Evolutionary conservation across 2,797 vertebrate species (phyloP).

Genomic region (Sebastes hubbsi): DNA sequence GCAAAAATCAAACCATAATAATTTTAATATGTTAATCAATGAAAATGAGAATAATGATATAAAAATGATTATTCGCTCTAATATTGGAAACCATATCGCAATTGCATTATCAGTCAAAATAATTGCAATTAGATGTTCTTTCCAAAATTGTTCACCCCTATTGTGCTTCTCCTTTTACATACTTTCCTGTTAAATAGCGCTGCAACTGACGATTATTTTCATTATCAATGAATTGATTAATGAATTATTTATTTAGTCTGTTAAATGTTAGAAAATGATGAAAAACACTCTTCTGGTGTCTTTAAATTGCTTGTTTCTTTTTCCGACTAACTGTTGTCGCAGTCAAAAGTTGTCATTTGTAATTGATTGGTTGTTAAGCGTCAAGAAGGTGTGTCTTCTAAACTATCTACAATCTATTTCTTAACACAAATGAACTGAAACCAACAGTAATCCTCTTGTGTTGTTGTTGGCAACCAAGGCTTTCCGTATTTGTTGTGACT

Average conservation of each 20-base stretch:
- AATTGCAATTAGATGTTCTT: too few species aligned
- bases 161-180: too few species aligned
- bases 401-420: neutral
- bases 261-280: neutral
- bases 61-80: too few species aligned
- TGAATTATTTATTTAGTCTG: neutral
- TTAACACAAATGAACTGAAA: neutral
- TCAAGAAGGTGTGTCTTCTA: neutral
- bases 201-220: too few species aligned
- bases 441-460: neutral
- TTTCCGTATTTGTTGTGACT: neutral
- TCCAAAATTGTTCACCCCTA: too few species aligned
- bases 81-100: too few species aligned
- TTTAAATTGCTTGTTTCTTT: neutral
- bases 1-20: too few species aligned
- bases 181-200: too few species aligned
- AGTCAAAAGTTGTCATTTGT: neutral
- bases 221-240: neutral
- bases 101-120: too few species aligned
- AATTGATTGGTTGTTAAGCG: neutral
- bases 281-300: accelerated
- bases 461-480: neutral
- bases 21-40: too few species aligned
- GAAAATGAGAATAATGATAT: too few species aligned
- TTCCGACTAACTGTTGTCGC: neutral